These are phyloP conservation scores for Ptiloglossa arizonensis DNA, from an alignment of 1,140 invertebrate species.

Conservation along the genomic window DNA sequence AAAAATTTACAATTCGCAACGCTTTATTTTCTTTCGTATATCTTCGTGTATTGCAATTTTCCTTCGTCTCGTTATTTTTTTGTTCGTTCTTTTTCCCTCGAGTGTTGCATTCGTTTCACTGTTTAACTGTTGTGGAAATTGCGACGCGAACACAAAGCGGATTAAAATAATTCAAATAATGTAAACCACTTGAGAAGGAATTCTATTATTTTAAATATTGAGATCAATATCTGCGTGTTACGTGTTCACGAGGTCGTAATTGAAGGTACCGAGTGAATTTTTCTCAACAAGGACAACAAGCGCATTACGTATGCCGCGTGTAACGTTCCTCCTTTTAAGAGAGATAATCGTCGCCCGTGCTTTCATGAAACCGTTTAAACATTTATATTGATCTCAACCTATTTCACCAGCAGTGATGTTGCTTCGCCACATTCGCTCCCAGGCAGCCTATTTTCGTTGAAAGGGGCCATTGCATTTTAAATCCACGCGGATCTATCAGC, in stretches of 20 bases:
- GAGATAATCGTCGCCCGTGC: slow-evolving; percentile 18
- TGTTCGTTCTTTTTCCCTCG: too few species aligned
- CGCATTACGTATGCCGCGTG: not conserved
- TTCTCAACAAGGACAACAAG: not conserved
- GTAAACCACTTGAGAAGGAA: not conserved
- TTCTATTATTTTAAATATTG: not conserved
- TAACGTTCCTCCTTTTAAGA: slow-evolving; percentile 2
- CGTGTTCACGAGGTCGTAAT: not conserved
- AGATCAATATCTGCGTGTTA: not conserved
- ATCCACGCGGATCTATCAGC: slow-evolving; percentile 23
- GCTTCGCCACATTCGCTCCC: not conserved
- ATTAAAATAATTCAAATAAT: not conserved
- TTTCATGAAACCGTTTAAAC: slow-evolving; percentile 35
- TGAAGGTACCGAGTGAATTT: not conserved
- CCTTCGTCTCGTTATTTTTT: too few species aligned
- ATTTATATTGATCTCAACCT: slow-evolving; percentile 49
- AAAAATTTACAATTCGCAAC: too few species aligned
- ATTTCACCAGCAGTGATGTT: slow-evolving; percentile 27
- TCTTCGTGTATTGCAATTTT: too few species aligned
- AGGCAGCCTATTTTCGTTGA: slow-evolving; percentile 35
- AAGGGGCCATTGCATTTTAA: slow-evolving; percentile 38
- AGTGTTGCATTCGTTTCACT: too few species aligned
- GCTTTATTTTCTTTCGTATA: too few species aligned
- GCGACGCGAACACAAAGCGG: not conserved
- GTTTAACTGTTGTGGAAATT: too few species aligned